Evolutionary conservation across 2,113 vertebrate species (phyloP).

Genomic region (Suricata suricatta): DNA sequence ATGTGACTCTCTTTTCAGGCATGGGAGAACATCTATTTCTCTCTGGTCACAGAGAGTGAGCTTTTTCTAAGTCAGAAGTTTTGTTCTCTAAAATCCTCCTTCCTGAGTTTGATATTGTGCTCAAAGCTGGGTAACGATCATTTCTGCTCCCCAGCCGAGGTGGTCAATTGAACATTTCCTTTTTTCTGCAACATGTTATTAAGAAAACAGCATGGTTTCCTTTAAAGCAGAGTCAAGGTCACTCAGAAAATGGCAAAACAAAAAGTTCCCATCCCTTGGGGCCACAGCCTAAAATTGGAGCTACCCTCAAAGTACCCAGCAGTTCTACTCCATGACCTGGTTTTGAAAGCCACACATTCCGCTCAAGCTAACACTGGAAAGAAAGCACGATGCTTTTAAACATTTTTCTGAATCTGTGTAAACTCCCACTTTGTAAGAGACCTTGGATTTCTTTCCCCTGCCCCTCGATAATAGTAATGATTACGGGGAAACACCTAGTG

Average conservation of each 20-base stretch:
- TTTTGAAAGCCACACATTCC: not conserved
- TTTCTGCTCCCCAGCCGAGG: not conserved
- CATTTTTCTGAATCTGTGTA: not conserved
- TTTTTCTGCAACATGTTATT: conserved; percentile 1
- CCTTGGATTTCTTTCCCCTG: not conserved
- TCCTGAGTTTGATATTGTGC: not conserved
- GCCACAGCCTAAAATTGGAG: not conserved
- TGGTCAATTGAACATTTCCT: not conserved
- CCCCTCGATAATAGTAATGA: not conserved
- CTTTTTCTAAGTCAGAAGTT: not conserved
- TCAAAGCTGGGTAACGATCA: not conserved
- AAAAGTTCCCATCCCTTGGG: not conserved
- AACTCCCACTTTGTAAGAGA: not conserved
- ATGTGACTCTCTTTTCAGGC: not conserved
- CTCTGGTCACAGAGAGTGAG: not conserved
- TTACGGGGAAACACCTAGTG: not conserved
- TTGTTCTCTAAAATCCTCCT: not conserved
- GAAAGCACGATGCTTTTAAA: not conserved
- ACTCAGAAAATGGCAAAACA: not conserved
- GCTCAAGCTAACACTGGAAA: not conserved
- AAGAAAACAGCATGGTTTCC: conserved; percentile 34
- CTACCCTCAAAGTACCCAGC: not conserved
- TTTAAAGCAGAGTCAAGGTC: conserved; percentile 34
- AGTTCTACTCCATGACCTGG: not conserved
- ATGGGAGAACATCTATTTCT: not conserved